Evolutionary conservation across 2,888 invertebrate genomes (phyloP), one percentile per base, ranked within the genome.

Genomic region (Pachydiplax longipennis): DNA sequence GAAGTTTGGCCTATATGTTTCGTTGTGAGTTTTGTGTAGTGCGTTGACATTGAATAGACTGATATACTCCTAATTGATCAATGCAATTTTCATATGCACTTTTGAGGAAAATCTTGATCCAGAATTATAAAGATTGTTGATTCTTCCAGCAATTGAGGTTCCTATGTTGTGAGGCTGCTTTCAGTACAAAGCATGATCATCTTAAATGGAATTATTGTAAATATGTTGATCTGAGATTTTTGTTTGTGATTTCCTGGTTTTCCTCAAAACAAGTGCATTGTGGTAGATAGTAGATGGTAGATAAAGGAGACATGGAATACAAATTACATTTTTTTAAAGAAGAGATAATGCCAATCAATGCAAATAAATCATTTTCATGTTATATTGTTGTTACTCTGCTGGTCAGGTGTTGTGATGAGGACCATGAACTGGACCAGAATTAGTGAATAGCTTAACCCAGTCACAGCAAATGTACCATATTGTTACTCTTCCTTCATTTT

Each of bases 261-360:
- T 37, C 87, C 87, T 87, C 87, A 87, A 37, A 18, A 18, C 15
- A 65, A 87, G 87, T 61, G 37, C 87, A 61, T 65, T 40, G 22
- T 87, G 53, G 82, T 31, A 31, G 31, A 53, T 83, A 87, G 37
- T 87, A 22, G 58, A 58, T 87, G 87, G 87, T 65, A 65, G 87
- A 87, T 87, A 10, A 61, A 87, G 31, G 73, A 31, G 73, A 73
- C 37, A 37, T 65, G 87, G 61, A 61, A 87, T 87, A 87, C 61
- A 87, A 87, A 87, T 37, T 87, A 87, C 58, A 87, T 87, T 87
- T 87, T 82, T 87, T 61, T 37, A 87, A 83, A 83, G 65, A 87
- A 87, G 37, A 87, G 58, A 87, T 37, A 87, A 87, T 87, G 87
- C 87, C 87, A 87, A 87, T 87, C 87, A 87, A 87, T 87, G 87